Evolutionary conservation across 2,113 vertebrate genomes (phyloP).

Genomic region (Ranitomeya variabilis): DNA sequence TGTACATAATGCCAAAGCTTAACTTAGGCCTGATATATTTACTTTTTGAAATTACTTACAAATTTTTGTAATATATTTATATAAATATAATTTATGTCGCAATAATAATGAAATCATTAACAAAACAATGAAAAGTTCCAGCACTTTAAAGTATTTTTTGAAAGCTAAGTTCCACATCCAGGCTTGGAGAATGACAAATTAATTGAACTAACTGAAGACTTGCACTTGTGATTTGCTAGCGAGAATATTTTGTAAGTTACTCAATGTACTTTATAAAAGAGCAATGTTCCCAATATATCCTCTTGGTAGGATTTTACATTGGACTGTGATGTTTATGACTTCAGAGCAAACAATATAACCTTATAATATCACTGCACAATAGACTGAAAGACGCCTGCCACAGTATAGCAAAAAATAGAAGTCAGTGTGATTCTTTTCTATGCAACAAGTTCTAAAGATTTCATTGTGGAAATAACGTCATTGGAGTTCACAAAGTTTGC

Average conservation of each 20-base stretch:
- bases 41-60: too few relatives aligned
- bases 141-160: not conserved
- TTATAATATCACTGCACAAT: slow-evolving; percentile 14
- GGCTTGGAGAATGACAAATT: not conserved
- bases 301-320: not conserved
- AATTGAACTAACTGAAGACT: not conserved
- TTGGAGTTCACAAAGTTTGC: slow-evolving; percentile 3
- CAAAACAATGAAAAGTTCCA: not conserved
- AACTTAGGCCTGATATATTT: too few relatives aligned
- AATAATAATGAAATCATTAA: not conserved
- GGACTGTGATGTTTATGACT: not conserved
- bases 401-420: slow-evolving; percentile 37
- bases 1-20: too few relatives aligned
- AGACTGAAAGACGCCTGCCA: slow-evolving; percentile 31
- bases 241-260: not conserved
- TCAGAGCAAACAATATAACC: slow-evolving; percentile 6
- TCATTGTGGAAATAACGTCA: slow-evolving; percentile 44
- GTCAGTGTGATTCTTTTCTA: slow-evolving; percentile 49
- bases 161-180: not conserved
- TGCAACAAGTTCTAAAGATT: slow-evolving; percentile 8
- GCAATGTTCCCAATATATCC: not conserved
- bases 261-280: not conserved
- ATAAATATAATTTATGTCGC: too few relatives aligned
- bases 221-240: not conserved
- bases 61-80: too few relatives aligned